Base-by-base conservation (phyloP, 2,113 vertebrate genomes). In the Mustela nigripes region DNA sequence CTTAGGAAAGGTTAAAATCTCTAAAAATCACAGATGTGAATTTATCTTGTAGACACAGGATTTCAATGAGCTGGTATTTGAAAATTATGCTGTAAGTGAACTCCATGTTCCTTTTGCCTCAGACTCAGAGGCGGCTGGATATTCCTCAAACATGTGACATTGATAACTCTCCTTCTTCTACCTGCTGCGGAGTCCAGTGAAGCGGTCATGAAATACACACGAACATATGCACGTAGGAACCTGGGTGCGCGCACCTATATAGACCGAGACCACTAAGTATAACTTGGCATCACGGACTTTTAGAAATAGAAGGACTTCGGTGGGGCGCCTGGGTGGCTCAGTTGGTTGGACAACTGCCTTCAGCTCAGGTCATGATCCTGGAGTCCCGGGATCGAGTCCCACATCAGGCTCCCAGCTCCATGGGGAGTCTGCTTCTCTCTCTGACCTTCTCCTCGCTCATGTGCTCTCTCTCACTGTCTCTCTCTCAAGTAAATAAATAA, bases 201-300 rank as follows among this genome's bases (percentile, higher is more conserved):
- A 65, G 33, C 1, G 53, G 45, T 36, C 22, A 36, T 1, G 11
- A 15, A 9, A 12, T 4, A 31, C 24, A n/a, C 4, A 16, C 19
- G 31, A 3, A 89, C 31, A 28, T 0, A 5, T 1, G 26, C 31
- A 24, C 1, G 4, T 7, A 56, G 28, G 36, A 19, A 79, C 11
- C 0, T 3, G 4, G 8, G 31, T 26, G 24, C 5, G 4, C 1
- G 1, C 22, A 62, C 26, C 22, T 11, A 45, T 14, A 45, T 7
- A 16, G 12, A 42, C 36, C 9, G 33, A 48, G 15, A 21, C 14
- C 39, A 26, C 7, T 2, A 60, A 36, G 39, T 76, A 22, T 65
- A 76, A 82, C 53, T 22, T 56, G 4, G 39, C 93, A 63, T 53
- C 50, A 58, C 0, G 2, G 11, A 50, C 14, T 87, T 36, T 88